These are phyloP conservation scores for Neotoxoptera formosana DNA, from an alignment of 1,140 invertebrate species.

Conservation along the genomic window DNA sequence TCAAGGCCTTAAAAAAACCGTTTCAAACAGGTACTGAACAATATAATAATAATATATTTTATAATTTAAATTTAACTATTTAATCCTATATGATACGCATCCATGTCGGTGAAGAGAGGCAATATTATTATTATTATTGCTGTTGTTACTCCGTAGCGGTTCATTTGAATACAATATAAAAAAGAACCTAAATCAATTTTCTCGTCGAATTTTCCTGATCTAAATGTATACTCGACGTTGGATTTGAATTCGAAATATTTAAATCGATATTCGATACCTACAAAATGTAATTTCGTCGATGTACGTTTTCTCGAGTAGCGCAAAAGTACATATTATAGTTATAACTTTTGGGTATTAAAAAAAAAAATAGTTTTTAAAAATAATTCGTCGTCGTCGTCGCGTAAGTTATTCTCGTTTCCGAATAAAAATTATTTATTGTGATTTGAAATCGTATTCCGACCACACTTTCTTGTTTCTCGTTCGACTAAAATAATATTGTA, in stretches of 20 bases:
- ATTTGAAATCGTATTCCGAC: background rate
- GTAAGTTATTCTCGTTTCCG: background rate
- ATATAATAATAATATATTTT: no score
- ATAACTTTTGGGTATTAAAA: background rate
- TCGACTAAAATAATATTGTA: background rate
- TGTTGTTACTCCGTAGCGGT: background rate
- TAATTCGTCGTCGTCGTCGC: background rate
- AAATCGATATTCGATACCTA: background rate
- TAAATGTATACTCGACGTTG: background rate
- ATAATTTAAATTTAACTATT: background rate
- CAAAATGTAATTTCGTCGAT: background rate
- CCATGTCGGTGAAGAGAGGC: background rate
- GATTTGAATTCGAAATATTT: background rate
- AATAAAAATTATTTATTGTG: background rate
- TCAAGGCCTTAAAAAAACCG: rapidly evolving
- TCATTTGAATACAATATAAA: background rate
- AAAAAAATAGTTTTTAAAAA: background rate
- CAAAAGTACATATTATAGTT: background rate
- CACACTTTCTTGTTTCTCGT: background rate
- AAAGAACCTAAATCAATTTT: background rate
- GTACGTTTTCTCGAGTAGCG: background rate
- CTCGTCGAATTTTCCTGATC: background rate
- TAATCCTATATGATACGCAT: background rate
- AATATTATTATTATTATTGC: background rate
- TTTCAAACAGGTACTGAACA: background rate